Evolutionary conservation across 2,888 invertebrate species (phyloP), one percentile per base, ranked within the genome.

Genomic region (Marronus borbonicus): DNA sequence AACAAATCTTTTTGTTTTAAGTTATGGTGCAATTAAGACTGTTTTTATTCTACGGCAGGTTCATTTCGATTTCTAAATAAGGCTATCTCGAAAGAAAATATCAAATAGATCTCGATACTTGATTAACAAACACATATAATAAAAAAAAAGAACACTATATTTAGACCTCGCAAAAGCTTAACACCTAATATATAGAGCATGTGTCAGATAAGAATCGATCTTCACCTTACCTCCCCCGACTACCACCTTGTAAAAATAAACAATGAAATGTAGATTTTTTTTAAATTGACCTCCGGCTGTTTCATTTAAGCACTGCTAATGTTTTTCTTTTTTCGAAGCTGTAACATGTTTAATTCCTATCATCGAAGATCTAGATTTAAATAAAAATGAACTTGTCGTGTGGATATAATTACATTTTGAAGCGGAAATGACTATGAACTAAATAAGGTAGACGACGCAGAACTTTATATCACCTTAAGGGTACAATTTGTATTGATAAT

Each of bases 21-120:
- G 80, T 78, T 85, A 86, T 86, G 87, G 88, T 88, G 88, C 88
- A 88, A 88, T 88, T 81, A 88, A 88, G 88, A 88, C 88, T 88
- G 88, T 86, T 85, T 80, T 55, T 62, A 62, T 62, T 62, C 24
- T 60, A 39, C 72, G 55, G 44, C 72, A 55, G 10, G 60, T 62
- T 62, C n/a, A 39, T 49, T 74, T 49, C 7, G 44, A 12, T n/a
- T 17, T 10, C 36, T n/a, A 39, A 4, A 8, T n/a, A 44, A 44
- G 44, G 44, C 8, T 44, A 44, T 8, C 2, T 44, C 10, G 12
- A 44, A 44, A 44, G 44, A 44, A 12, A 5, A 4, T 31, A 31
- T 31, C 31, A 31, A 31, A 31, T 3, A 31, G 5, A 31, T 31
- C 24, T 24, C 1, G 24, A 31, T 31, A 31, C 31, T 31, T 31